Percentiles rank a stretch among this genome's conserved stretches.
These are phyloP conservation scores for Thalpophila matura DNA, from an alignment of 2,888 invertebrate genomes.

Conservation along the genomic window DNA sequence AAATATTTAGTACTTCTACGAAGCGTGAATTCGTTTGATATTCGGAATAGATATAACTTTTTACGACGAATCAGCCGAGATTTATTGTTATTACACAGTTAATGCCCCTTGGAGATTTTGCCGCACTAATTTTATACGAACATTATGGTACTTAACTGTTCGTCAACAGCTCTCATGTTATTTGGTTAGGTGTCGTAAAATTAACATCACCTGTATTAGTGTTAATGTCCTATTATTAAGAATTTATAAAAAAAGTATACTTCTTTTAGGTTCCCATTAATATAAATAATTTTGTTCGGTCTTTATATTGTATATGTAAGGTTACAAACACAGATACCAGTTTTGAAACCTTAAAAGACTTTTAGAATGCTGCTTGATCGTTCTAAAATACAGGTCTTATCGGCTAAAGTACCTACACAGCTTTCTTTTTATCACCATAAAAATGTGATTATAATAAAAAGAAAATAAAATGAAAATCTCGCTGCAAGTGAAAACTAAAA, in stretches of 20 bases:
- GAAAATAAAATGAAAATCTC: neutral
- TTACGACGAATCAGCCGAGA: constrained; percentile 60
- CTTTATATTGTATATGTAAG: too few relatives aligned
- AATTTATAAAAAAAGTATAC: too few relatives aligned
- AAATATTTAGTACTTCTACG: constrained; percentile 57
- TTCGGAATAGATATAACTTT: constrained; percentile 57
- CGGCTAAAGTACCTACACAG: too few relatives aligned
- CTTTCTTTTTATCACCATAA: too few relatives aligned
- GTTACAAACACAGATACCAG: too few relatives aligned
- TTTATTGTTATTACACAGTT: constrained; percentile 59
- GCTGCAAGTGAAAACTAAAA: constrained; percentile 20
- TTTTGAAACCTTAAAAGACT: too few relatives aligned
- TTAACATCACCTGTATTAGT: constrained; percentile 7
- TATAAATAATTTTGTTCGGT: too few relatives aligned
- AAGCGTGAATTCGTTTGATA: constrained; percentile 58
- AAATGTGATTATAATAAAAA: neutral
- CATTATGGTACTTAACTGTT: constrained; percentile 36
- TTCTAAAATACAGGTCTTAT: too few relatives aligned
- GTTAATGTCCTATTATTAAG: constrained; percentile 7
- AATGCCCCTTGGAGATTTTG: constrained; percentile 40
- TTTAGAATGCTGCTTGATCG: too few relatives aligned
- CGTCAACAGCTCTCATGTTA: constrained; percentile 31
- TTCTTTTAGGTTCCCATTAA: too few relatives aligned
- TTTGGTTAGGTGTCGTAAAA: constrained; percentile 34
- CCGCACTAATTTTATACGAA: constrained; percentile 49